Base-by-base conservation (phyloP, 2,113 vertebrate genomes). In the Rattus rattus region DNA sequence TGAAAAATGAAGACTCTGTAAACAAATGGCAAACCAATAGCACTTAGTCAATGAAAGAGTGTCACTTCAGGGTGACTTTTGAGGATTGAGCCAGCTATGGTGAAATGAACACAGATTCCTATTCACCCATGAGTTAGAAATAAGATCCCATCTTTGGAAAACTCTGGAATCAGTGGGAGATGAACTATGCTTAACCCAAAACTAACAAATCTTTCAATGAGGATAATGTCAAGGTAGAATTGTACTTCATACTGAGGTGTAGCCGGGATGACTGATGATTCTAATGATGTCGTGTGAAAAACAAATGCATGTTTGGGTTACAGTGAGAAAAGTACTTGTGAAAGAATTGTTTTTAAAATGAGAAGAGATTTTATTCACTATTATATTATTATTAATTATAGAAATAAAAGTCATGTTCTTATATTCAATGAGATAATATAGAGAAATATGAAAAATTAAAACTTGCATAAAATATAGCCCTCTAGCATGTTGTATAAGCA, bases 401-500 rank as follows among this genome's bases (percentile, higher is more conserved):
- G 43, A 86, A 92, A 47, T 47, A 26, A 12, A 88, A 88, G 7
- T 19, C 33, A 26, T 22, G 49, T 70, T 36, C 6, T 52, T 47
- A 54, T 56, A 39, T 5, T 39, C 30, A 17, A 24, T 47, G n/a
- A 75, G 39, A 54, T 88, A 92, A 95, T 76, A 90, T 54, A 73
- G 69, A 76, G 92, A 93, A 77, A 1, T 28, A 73, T 49, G 33
- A 70, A 67, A 56, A 79, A 11, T 72, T 26, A 91, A 88, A 96
- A 85, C 72, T 72, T 22, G 59, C 5, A 36, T 39, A 91, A 70
- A 54, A 28, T 7, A 91, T 28, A 30, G 59, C n/a, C 13, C 17
- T 36, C 33, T 49, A 65, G 81, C 79, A 8, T 67, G 20, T 20
- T 90, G 28, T 30, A 11, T 24, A 28, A 33, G 9, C 72, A 4